These are phyloP conservation scores for Apotomis capreana DNA, from an alignment of 2,888 invertebrate species.

Conservation along the genomic window DNA sequence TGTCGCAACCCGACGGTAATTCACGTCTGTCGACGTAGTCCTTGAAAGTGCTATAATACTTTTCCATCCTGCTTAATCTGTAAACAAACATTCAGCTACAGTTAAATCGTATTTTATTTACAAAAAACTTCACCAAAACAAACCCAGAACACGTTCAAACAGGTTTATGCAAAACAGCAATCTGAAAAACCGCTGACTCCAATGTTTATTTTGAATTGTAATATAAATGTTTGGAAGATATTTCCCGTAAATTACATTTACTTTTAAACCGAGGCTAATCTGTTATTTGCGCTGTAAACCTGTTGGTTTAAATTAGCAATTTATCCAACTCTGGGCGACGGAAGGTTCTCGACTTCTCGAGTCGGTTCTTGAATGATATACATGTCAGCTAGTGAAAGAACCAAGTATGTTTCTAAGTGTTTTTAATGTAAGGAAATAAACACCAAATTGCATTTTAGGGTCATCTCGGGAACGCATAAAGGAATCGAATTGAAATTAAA, in stretches of 20 bases:
- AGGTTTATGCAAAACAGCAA: slow-evolving; percentile 29
- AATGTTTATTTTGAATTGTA: slow-evolving; percentile 31
- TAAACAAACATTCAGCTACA: not conserved
- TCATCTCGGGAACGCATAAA: too few species aligned
- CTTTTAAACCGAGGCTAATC: slow-evolving; percentile 24
- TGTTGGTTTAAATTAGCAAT: slow-evolving; percentile 34
- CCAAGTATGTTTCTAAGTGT: too few species aligned
- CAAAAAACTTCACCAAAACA: slow-evolving; percentile 9
- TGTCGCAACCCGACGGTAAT: too few species aligned
- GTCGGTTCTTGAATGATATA: slow-evolving; percentile 5
- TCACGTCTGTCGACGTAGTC: too few species aligned
- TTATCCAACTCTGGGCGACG: slow-evolving; percentile 11
- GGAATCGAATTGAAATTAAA: too few species aligned
- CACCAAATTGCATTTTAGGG: too few species aligned
- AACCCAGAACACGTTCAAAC: slow-evolving; percentile 1
- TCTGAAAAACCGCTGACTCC: slow-evolving; percentile 13
- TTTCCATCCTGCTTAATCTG: too few species aligned
- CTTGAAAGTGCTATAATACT: too few species aligned
- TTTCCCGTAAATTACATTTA: slow-evolving; percentile 30
- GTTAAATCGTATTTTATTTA: slow-evolving; percentile 7
- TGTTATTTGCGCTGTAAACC: slow-evolving; percentile 29
- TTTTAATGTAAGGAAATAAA: too few species aligned
- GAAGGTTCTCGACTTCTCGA: slow-evolving; percentile 7
- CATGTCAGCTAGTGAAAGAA: too few species aligned
- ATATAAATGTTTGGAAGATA: slow-evolving; percentile 16